Percentiles rank a stretch among this genome's conserved stretches.
phyloP scores from a whole-genome alignment of 2,113 vertebrate species.

The Mobula birostris region DNA sequence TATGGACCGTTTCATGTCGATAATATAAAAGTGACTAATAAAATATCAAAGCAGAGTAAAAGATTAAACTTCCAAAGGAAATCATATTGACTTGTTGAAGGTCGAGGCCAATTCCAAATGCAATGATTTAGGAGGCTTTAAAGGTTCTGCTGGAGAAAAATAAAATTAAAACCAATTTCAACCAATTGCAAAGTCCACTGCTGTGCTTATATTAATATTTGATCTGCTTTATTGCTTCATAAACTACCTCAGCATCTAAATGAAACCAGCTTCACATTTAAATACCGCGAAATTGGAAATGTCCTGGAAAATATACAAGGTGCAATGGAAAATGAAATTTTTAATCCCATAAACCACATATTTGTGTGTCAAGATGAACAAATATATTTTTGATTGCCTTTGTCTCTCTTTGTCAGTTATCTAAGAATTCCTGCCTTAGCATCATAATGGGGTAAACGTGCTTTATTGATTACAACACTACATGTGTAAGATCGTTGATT shows the following conservation, averaged over 20 bases:
- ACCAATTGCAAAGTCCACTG: background rate
- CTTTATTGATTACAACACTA: no score
- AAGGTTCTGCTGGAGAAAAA: background rate
- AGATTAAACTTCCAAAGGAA: constrained; percentile 24
- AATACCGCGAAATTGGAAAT: background rate
- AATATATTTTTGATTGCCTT: background rate
- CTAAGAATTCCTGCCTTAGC: background rate
- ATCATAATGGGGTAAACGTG: background rate
- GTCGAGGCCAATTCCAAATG: background rate
- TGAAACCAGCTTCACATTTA: background rate
- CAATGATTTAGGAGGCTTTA: background rate
- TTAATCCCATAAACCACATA: background rate
- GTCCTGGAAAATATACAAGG: background rate
- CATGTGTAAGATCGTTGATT: no score
- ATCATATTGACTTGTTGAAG: background rate
- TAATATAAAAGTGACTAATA: background rate
- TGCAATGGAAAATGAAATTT: background rate
- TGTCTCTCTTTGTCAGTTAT: background rate
- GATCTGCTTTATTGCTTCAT: background rate
- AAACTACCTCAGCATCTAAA: background rate
- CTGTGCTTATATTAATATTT: background rate
- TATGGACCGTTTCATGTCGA: background rate
- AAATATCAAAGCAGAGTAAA: background rate
- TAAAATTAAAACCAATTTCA: background rate
- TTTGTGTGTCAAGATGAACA: background rate